phyloP scores from a whole-genome alignment of 2,113 vertebrate species.

The Xiphophorus hellerii region DNA sequence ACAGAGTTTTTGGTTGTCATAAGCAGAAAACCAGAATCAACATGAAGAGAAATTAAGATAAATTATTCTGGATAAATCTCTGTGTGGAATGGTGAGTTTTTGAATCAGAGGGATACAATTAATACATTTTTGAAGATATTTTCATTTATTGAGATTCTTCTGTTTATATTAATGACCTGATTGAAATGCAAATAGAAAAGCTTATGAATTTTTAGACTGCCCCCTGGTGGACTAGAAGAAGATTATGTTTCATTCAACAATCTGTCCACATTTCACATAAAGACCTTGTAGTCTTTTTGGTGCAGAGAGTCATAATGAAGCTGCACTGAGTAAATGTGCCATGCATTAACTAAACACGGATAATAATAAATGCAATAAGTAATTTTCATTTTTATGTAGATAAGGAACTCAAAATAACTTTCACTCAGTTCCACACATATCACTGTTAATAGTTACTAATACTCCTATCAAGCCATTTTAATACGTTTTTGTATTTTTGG shows the following conservation, averaged over 20 bases:
- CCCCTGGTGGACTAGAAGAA: background rate
- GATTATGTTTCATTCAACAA: background rate
- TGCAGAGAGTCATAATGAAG: background rate
- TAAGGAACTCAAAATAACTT: too few species aligned
- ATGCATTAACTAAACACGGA: too few species aligned
- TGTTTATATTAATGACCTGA: background rate
- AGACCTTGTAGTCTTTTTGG: background rate
- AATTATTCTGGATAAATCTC: background rate
- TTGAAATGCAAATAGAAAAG: background rate
- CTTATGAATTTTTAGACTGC: background rate
- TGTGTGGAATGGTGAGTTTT: background rate
- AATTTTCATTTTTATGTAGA: too few species aligned
- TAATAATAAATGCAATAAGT: too few species aligned
- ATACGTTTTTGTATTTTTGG: too few species aligned
- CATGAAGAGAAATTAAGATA: background rate
- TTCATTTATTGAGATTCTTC: background rate
- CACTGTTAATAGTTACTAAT: too few species aligned
- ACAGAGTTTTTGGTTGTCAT: background rate
- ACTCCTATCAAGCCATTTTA: too few species aligned
- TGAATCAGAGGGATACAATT: background rate
- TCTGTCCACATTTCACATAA: background rate
- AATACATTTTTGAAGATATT: background rate
- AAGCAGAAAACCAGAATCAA: background rate
- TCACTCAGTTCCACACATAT: too few species aligned
- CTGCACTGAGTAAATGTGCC: too few species aligned